Evolutionary conservation across 2,888 invertebrate genomes (phyloP).

Genomic region (Horisme vitalbata): DNA sequence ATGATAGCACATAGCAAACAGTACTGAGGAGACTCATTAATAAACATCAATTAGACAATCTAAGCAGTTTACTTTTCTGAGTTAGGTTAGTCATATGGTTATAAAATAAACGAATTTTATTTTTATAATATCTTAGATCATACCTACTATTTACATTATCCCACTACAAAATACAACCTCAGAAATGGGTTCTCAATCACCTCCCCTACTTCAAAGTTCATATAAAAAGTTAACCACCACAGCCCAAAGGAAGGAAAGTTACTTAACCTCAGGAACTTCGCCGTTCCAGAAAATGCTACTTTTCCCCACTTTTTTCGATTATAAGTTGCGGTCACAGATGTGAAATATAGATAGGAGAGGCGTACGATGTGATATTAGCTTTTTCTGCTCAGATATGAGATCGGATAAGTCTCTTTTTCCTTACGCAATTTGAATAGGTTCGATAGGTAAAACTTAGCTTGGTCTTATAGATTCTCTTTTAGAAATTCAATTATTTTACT

Average conservation of each 20-base stretch:
- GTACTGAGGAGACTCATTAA: no score
- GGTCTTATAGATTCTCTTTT: background rate
- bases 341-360: constrained; percentile 23
- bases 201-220: constrained; percentile 36
- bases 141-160: no score
- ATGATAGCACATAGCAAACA: no score
- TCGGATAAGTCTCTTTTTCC: constrained; percentile 6
- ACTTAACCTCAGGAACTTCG: constrained; percentile 18
- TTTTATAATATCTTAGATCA: no score
- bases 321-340: constrained; percentile 32
- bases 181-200: constrained; percentile 31
- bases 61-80: no score
- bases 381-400: constrained; percentile 10
- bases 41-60: no score
- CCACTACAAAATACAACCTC: background rate
- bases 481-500: background rate
- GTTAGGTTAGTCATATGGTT: no score
- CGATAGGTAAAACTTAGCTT: background rate
- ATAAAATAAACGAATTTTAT: no score
- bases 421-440: constrained; percentile 9
- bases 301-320: constrained; percentile 32
- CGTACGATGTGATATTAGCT: constrained; percentile 23
- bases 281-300: constrained; percentile 27
- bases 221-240: constrained; percentile 36
- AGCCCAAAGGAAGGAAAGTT: constrained; percentile 30